phyloP scores from a whole-genome alignment of 53 echinoderm and acorn worm species.

The Pentamera pediparva region DNA sequence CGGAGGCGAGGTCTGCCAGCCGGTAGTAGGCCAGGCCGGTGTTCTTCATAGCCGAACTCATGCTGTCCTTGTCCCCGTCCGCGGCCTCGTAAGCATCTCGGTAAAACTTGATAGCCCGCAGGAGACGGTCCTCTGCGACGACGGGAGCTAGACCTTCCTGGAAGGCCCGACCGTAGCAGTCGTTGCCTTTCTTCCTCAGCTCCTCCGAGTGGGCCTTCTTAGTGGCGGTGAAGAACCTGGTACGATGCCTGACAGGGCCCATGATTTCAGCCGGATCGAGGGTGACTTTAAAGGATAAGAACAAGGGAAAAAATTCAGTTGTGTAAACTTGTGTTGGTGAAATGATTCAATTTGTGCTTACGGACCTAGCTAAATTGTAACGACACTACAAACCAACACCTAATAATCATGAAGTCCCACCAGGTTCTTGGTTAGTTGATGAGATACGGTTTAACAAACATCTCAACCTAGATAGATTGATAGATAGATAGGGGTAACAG shows the following conservation, averaged over 20 bases:
- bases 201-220: background rate
- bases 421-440: no score
- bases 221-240: background rate
- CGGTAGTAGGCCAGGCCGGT: background rate
- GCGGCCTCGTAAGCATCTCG: background rate
- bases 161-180: background rate
- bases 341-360: no score
- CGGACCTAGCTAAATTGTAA: no score
- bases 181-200: background rate
- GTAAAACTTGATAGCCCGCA: background rate
- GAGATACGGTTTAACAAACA: no score
- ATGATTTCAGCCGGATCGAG: no score
- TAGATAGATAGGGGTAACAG: no score
- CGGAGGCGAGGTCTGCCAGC: background rate
- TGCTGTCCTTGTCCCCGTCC: background rate
- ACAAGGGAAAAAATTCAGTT: no score
- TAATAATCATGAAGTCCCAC: no score
- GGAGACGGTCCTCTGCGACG: background rate
- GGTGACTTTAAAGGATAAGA: no score
- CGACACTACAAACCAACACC: no score
- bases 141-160: background rate
- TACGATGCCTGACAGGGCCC: background rate
- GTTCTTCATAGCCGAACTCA: background rate
- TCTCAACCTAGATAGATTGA: no score
- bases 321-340: no score